Conservation (phyloP, 2,113 vertebrate genomes). For the Dicerorhinus sumatrensis region DNA sequence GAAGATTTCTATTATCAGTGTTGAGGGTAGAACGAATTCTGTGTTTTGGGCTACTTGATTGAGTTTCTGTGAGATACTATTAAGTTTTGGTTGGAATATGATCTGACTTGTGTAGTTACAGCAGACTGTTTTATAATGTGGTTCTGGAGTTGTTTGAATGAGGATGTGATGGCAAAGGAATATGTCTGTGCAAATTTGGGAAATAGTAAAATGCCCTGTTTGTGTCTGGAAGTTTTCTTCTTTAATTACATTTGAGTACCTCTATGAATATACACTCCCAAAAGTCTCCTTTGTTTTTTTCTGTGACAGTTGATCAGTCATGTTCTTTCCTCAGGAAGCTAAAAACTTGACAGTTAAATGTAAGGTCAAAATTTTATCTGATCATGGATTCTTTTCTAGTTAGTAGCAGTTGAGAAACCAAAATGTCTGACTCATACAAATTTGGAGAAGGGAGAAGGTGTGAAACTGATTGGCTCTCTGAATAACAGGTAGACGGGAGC, state of each 20-base stretch:
- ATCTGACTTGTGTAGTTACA: conserved; percentile 41
- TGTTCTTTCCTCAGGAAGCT: conserved; percentile 52
- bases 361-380: conserved; percentile 51
- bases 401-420: conserved; percentile 49
- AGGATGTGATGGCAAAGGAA: conserved; percentile 38
- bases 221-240: neutral
- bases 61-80: neutral
- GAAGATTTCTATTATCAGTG: neutral
- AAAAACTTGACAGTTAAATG: conserved; percentile 52
- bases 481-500: neutral
- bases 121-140: conserved; percentile 5
- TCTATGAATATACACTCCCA: neutral
- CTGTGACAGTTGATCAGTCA: neutral
- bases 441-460: neutral
- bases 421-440: neutral
- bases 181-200: neutral
- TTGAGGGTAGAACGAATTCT: conserved; percentile 7
- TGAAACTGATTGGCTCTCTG: neutral
- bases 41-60: neutral
- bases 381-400: conserved; percentile 53
- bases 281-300: conserved; percentile 28
- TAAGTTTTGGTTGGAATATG: conserved; percentile 43
- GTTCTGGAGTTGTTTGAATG: conserved; percentile 53
- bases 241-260: conserved; percentile 45
- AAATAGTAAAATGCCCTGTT: neutral